Evolutionary conservation across 2,888 invertebrate species (phyloP).

Genomic region (Amphipyra berbera): DNA sequence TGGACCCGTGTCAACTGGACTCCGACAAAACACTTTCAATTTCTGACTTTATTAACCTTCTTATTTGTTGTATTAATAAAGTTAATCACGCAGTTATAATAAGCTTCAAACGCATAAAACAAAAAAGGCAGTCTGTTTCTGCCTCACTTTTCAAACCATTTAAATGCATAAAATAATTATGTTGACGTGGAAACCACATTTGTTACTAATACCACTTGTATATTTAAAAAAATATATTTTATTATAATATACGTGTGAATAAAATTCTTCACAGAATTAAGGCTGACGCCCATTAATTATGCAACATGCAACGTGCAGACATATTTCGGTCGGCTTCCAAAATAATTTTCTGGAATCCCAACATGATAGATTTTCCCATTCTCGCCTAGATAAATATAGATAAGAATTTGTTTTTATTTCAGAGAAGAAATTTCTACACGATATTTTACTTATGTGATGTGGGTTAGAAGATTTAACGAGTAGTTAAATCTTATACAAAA

Average conservation of each 20-base stretch:
- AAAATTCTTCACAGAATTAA: conserved; percentile 66
- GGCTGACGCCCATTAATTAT: conserved; percentile 71
- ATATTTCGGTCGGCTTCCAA: conserved; percentile 77
- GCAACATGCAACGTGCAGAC: conserved; percentile 65
- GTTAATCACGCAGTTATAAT: neutral
- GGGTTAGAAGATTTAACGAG: neutral
- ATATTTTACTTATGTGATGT: conserved; percentile 25
- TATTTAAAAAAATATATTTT: conserved; percentile 11
- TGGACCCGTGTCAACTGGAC: conserved; percentile 85
- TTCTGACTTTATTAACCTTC: conserved; percentile 59
- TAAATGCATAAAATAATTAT: neutral
- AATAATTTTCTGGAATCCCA: conserved; percentile 71
- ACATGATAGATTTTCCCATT: conserved; percentile 68
- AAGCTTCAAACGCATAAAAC: conserved; percentile 1
- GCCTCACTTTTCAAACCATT: neutral
- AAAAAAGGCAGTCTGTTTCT: neutral
- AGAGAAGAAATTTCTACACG: conserved; percentile 24
- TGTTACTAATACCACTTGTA: conserved; percentile 10
- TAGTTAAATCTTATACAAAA: neutral
- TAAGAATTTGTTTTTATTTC: conserved; percentile 51
- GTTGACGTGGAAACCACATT: neutral
- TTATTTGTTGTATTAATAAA: neutral
- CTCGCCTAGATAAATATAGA: conserved; percentile 49
- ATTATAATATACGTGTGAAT: conserved; percentile 39
- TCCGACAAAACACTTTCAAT: conserved; percentile 80